phyloP scores from a whole-genome alignment of 2,888 invertebrate species.

The Biston betularia region DNA sequence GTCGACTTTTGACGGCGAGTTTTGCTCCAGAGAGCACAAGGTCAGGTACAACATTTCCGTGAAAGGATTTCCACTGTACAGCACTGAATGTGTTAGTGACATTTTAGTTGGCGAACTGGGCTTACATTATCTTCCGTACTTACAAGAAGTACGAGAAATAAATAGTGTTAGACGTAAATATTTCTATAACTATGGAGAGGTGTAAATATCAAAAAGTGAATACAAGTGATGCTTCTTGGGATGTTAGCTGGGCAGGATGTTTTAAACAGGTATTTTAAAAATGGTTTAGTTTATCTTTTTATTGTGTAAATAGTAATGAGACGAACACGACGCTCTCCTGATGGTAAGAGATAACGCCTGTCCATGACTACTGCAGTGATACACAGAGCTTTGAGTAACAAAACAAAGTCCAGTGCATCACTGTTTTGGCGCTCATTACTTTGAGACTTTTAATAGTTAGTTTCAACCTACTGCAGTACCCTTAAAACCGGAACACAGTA shows the following conservation, averaged over 20 bases:
- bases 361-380: no score
- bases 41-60: conserved; percentile 6
- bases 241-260: not conserved
- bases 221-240: not conserved
- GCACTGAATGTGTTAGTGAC: conserved; percentile 1
- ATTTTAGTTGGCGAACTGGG: not conserved
- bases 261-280: conserved; percentile 19
- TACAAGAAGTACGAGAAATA: no score
- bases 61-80: conserved; percentile 5
- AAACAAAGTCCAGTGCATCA: no score
- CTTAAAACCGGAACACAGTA: no score
- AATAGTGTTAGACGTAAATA: not conserved
- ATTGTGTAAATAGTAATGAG: no score
- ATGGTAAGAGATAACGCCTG: no score
- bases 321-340: no score
- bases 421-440: no score
- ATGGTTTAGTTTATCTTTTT: no score
- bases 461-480: no score
- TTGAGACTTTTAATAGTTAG: no score
- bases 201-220: conserved; percentile 22
- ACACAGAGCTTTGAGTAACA: no score
- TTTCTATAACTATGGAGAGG: conserved; percentile 17
- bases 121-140: not conserved
- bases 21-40: conserved; percentile 13
- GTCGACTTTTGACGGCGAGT: not conserved